Base-by-base conservation (phyloP, 2,113 vertebrate genomes). In the Dasyurus viverrinus region DNA sequence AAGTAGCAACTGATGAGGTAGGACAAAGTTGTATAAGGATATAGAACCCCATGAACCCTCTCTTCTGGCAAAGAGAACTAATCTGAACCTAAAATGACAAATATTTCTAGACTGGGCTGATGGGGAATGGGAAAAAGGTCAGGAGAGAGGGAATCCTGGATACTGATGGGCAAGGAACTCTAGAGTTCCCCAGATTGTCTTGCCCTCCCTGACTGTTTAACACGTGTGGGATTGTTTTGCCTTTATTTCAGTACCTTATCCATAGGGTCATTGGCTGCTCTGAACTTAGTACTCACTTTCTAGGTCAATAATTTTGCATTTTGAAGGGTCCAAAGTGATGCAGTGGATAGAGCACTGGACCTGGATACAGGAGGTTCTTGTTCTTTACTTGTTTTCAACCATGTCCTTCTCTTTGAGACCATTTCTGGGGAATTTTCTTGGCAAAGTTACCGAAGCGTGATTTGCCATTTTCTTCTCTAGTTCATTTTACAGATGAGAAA, bases 51-150 rank as follows among this genome's bases (percentile, higher is more conserved):
- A 93, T 76, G 48, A 42, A 52, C 48, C 2, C 22, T 53, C 52
- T 54, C 26, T 52, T 55, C 16, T 9, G n/a, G 25, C 23, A 24
- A 3, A 8, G 26, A 46, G 26, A 52, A 26, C 25, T 3, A 0
- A 91, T 93, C 6, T 0, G 7, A 84, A 19, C 1, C 0, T 53
- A 7, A 2, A 0, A 0, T 7, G 36, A 27, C 53, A 46, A 16
- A 36, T 1, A 2, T 14, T 90, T 89, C 91, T 55, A 24, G 0
- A 2, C 0, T 0, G 16, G n/a, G 8, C 12, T 16, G 25, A 1
- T 3, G 8, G 53, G 53, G n/a, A 54, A 76, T 8, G 68, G 19
- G 16, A 52, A 52, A 84, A 84, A 42, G 6, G 19, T 84, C 19
- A 42, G 11, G 16, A 19, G 68, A n/a, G n/a, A 84, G n/a, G 42